A percentile compares a stretch with the other conserved stretches of the same genome.
These are phyloP conservation scores for Holacanthus passer DNA, from an alignment of 2,113 vertebrate species.

Conservation along the genomic window DNA sequence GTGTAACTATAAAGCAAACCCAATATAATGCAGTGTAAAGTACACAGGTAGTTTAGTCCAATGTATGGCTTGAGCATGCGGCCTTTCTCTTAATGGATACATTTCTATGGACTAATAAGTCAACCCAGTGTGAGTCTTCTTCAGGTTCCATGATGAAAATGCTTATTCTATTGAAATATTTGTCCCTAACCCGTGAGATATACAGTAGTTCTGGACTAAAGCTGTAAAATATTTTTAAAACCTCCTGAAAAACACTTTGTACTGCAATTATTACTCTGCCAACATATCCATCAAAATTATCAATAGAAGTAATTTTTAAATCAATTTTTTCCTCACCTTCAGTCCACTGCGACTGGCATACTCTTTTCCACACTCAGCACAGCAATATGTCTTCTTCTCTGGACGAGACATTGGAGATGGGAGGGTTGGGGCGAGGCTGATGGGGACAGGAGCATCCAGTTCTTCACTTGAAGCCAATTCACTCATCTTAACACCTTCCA, in stretches of 20 bases:
- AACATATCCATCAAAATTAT: background rate
- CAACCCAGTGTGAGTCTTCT: background rate
- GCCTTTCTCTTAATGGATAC: background rate
- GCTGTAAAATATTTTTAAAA: background rate
- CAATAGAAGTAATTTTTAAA: background rate
- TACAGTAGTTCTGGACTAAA: background rate
- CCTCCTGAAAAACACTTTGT: background rate
- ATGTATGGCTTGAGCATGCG: background rate
- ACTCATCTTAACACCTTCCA: constrained; percentile 59
- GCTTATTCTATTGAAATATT: background rate
- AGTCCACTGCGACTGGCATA: constrained; percentile 86
- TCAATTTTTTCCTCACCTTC: constrained; percentile 74
- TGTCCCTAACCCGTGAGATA: background rate
- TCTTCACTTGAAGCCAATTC: constrained; percentile 64
- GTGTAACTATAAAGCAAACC: background rate
- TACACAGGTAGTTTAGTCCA: background rate
- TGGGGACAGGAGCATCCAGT: constrained; percentile 69
- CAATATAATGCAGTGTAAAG: background rate
- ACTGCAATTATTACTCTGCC: background rate
- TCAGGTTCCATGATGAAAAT: background rate
- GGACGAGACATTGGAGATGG: constrained; percentile 82
- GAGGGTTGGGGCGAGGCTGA: constrained; percentile 79
- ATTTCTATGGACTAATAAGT: background rate
- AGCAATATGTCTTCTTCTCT: constrained; percentile 86
- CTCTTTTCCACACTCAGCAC: constrained; percentile 86